Percentiles rank a stretch among this genome's conserved stretches.
Conservation (phyloP, 1,140 invertebrate genomes). For the Nasonia giraulti region DNA sequence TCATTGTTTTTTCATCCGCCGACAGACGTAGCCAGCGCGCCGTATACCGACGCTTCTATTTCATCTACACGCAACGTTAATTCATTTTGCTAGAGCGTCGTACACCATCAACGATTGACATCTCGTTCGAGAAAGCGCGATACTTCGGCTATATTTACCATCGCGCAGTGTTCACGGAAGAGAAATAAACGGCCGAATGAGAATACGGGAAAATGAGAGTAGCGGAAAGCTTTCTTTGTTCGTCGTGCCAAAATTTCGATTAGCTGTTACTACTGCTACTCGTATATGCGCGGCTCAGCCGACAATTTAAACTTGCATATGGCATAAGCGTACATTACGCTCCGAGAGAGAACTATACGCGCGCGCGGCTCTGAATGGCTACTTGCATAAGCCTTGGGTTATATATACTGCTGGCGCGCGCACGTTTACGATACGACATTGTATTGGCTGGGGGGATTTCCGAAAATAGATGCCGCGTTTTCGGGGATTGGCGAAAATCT, state of each 20-base stretch:
- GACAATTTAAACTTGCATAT: slow-evolving; percentile 1
- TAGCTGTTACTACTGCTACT: slow-evolving; percentile 15
- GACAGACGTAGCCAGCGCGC: no score
- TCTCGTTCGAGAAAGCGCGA: background rate
- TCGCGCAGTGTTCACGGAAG: background rate
- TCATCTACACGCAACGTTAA: background rate
- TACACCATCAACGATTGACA: no score
- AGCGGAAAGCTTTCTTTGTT: slow-evolving; percentile 25
- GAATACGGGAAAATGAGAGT: background rate
- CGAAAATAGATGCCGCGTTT: slow-evolving; percentile 13
- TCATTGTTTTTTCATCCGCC: background rate
- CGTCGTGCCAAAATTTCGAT: slow-evolving; percentile 37
- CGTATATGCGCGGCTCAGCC: background rate
- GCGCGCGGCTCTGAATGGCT: background rate
- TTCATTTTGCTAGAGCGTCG: background rate
- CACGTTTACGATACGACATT: slow-evolving; percentile 22
- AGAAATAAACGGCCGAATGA: background rate
- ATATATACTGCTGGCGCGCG: background rate
- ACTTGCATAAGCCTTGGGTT: background rate
- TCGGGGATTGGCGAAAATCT: background rate
- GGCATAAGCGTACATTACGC: background rate
- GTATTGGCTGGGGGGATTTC: background rate
- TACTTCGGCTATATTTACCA: slow-evolving; percentile 13
- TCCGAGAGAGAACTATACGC: background rate
- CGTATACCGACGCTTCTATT: background rate